Conservation (phyloP, 2,797 vertebrate species). For the Cossypha heuglini region DNA sequence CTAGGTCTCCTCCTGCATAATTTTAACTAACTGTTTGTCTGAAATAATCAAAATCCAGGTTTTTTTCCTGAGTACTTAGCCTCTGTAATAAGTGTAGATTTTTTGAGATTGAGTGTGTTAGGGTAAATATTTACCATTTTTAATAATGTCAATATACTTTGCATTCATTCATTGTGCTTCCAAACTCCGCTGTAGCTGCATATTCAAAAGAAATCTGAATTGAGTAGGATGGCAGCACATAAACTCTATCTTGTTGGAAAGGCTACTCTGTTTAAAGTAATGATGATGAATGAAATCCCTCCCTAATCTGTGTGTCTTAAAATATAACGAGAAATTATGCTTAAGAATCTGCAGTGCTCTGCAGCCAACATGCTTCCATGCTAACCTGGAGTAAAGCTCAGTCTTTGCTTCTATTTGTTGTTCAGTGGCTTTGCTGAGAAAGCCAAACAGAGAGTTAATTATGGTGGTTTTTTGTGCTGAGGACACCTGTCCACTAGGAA, state of each 20-base stretch:
- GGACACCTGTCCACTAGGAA: constrained; percentile 69
- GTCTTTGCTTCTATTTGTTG: not conserved
- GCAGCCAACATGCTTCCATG: not conserved
- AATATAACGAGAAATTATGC: not conserved
- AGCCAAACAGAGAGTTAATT: constrained; percentile 63
- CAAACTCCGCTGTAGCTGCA: not conserved
- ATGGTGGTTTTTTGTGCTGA: constrained; percentile 52
- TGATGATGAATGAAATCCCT: not conserved
- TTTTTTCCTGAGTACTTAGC: not conserved
- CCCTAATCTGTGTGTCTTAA: not conserved
- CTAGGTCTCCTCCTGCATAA: not conserved
- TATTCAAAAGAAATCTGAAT: not conserved
- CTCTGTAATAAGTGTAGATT: not conserved
- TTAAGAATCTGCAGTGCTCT: not conserved
- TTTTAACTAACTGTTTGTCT: not conserved
- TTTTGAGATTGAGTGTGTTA: not conserved
- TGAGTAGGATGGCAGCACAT: not conserved
- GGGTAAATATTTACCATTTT: not conserved
- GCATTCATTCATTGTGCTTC: not conserved
- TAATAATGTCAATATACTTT: not conserved
- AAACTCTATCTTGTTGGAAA: not conserved
- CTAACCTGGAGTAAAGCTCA: constrained; percentile 13
- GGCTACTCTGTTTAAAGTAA: not conserved
- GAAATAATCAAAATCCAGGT: not conserved
- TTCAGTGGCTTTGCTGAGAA: constrained; percentile 34